Evolutionary conservation across 2,113 vertebrate genomes (phyloP).

Genomic region (Hepsetus odoe): DNA sequence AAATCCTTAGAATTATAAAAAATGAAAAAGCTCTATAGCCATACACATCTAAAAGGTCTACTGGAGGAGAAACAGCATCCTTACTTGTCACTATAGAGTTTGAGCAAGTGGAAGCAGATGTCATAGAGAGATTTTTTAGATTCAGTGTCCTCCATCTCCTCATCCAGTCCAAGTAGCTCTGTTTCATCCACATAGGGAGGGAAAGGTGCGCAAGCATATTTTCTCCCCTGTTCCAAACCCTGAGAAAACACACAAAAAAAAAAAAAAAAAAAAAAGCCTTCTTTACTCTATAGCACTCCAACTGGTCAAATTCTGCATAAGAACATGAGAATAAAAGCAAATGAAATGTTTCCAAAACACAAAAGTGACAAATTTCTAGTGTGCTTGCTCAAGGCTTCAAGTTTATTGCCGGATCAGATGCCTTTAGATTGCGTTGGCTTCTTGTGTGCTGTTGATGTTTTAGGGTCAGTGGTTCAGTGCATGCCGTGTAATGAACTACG

Average conservation of each 20-base stretch:
- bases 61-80: background rate
- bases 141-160: constrained; percentile 65
- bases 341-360: too few species aligned
- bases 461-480: too few species aligned
- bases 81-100: constrained; percentile 94
- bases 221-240: constrained; percentile 77
- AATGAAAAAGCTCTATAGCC: background rate
- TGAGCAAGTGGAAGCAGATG: constrained; percentile 92
- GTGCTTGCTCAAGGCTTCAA: too few species aligned
- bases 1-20: background rate
- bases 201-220: constrained; percentile 86
- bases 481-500: too few species aligned
- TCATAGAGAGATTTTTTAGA: constrained; percentile 78
- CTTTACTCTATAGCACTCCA: too few species aligned
- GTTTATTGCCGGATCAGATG: too few species aligned
- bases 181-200: constrained; percentile 85
- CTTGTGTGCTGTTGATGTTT: too few species aligned
- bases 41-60: background rate
- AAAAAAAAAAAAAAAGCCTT: too few species aligned
- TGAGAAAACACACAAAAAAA: constrained; percentile 49
- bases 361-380: too few species aligned
- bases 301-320: too few species aligned
- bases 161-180: constrained; percentile 58
- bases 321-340: background rate
- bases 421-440: too few species aligned